Base-by-base conservation (phyloP, 2,797 vertebrate species). In the Fistularia commersonii region DNA sequence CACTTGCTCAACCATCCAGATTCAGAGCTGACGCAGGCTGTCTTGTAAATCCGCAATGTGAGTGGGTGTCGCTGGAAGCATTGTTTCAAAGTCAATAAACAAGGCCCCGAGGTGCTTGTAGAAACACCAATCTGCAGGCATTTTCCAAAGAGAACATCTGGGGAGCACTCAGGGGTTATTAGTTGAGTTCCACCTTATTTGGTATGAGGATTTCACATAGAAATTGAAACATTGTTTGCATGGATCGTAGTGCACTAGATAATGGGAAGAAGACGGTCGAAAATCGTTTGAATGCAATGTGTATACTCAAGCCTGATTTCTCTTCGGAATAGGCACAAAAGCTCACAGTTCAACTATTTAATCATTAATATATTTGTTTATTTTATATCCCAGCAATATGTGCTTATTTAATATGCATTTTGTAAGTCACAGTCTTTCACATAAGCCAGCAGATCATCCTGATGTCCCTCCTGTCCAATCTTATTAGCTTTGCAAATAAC, bases 21-120 rank as follows among this genome's bases (percentile, higher is more conserved):
- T 51, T 34, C 62, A 51, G 46, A 64, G 76, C 65, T 45, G 72
- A 51, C 63, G 71, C 69, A 48, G 64, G 60, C 74, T 74, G 74
- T 69, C 80, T 76, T 73, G 81, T 81, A 83, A 83, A 81, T 80
- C 70, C 67, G 78, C 45, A 13, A 51, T 53, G 65, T 66, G 70
- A 75, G 76, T 8, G 35, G 7, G 66, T 69, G 77, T 66, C 53
- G 77, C 73, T 62, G 72, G 69, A 76, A 81, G 72, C 67, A 68
- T 75, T 79, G 80, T 82, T 84, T 85, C 74, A 63, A 76, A 83
- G 78, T 82, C 82, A 72, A 79, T 86, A 82, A 82, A 83, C 76
- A 55, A 33, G 69, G 73, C 80, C 80, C 78, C 51, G 54, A 70
- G 82, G 77, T 74, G 79, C 76, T 74, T 76, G 80, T 82, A 79